A percentile compares a stretch with the other conserved stretches of the same genome.
Evolutionary conservation across 2,113 vertebrate species (phyloP).

Genomic region (Helogale parvula): DNA sequence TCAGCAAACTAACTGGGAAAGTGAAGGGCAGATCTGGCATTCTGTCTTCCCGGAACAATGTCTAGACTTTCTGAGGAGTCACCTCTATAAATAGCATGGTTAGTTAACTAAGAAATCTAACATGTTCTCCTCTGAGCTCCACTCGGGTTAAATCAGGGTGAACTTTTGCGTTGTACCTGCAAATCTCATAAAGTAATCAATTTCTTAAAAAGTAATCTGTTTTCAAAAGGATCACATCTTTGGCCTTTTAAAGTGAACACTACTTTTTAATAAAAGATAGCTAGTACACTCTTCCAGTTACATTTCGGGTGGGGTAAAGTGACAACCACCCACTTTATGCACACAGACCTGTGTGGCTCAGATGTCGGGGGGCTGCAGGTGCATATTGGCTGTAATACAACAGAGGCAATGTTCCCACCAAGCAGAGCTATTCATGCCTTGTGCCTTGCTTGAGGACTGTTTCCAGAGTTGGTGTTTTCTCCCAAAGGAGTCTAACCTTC

Average conservation of each 20-base stretch:
- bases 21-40: slow-evolving; percentile 25
- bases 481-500: background rate
- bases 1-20: slow-evolving; percentile 28
- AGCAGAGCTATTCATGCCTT: background rate
- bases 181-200: slow-evolving; percentile 12
- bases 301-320: background rate
- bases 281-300: background rate
- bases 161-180: background rate
- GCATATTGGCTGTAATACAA: background rate
- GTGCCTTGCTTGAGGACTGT: background rate
- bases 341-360: background rate
- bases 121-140: background rate
- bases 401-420: background rate
- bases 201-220: background rate
- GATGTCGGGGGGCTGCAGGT: background rate
- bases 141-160: background rate
- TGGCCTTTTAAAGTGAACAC: background rate
- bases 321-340: background rate
- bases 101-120: slow-evolving; percentile 56
- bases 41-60: slow-evolving; percentile 39
- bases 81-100: slow-evolving; percentile 50
- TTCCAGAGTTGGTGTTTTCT: background rate
- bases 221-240: slow-evolving; percentile 29
- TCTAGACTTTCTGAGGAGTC: slow-evolving; percentile 66
- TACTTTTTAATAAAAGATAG: slow-evolving; percentile 28